Base-by-base conservation (phyloP, 2,888 invertebrate genomes). In the Amphiduros pacificus region DNA sequence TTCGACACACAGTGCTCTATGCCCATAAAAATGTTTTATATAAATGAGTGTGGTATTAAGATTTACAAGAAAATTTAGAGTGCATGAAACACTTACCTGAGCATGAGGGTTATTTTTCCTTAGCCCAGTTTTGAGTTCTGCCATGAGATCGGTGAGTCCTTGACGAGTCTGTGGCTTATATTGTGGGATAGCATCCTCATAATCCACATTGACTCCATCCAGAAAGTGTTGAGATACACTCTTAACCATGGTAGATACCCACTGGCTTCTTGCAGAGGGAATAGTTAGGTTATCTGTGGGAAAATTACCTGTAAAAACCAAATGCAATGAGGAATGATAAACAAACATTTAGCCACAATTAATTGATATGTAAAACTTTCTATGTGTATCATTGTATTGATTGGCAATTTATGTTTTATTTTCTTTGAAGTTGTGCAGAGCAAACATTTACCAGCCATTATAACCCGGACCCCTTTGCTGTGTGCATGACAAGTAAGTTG, bases 201-300 rank as follows among this genome's bases (percentile, higher is more conserved):
- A 81, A 66, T 83, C 83, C 51, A 83, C 71, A 67, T 84, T 83
- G 26, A 83, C 66, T 5, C 83, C 82, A 67, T 82, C 82, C 31
- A 79, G 68, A 60, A 68, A 75, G 41, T 76, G 68, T 1, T 69
- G 54, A 49, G 70, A 60, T 1, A 77, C 76, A 51, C 65, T 56
- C 0, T 64, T 32, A 22, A 81, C 56, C 57, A 75, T 72, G 17
- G 69, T 44, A 14, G 61, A 48, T 11, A 80, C 71, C 81, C 81
- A 82, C 9, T 55, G 29, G 14, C 66, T 22, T 31, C 79, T 65
- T 1, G 65, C 61, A 1, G 68, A 59, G 0, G 61, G 20, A 55
- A 74, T 71, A 4, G 72, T 71, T 11, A 79, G 60, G 20, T 75
- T 62, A 0, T 61, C 54, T 0, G 63, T 66, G 2, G 69, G 69